Conservation (phyloP, 1,140 invertebrate genomes). For the Asobara japonica region DNA sequence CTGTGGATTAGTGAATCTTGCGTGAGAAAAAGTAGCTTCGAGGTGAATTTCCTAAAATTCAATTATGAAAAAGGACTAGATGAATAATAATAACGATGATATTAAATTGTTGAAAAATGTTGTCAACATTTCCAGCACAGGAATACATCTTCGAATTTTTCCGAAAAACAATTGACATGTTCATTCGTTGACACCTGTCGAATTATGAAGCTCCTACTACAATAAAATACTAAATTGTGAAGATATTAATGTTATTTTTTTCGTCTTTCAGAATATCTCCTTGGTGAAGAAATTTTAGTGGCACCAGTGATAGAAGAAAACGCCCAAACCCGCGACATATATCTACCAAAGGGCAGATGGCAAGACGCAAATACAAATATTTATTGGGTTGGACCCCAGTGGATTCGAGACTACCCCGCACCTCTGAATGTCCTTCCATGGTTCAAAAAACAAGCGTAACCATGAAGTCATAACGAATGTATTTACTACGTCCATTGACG, state of each 20-base stretch:
- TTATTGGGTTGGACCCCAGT: conserved; percentile 70
- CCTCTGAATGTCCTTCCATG: conserved; percentile 75
- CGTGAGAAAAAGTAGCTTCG: no score
- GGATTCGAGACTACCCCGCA: conserved; percentile 75
- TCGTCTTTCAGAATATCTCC: conserved; percentile 77
- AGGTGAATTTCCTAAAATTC: no score
- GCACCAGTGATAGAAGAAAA: conserved; percentile 82
- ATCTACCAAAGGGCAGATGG: conserved; percentile 80
- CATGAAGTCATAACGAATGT: neutral
- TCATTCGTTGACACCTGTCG: no score
- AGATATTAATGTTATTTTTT: no score
- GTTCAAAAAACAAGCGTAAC: conserved; percentile 59
- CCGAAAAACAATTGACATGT: no score
- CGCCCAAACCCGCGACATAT: conserved; percentile 75
- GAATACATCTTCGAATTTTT: no score
- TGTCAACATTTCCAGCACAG: no score
- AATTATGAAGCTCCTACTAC: no score
- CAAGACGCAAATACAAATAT: conserved; percentile 65
- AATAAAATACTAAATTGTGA: no score
- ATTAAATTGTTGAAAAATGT: neutral
- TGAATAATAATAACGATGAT: neutral
- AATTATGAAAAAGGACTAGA: no score
- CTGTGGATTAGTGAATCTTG: no score
- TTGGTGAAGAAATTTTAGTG: conserved; percentile 86
- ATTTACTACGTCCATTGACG: no score